Evolutionary conservation across 2,797 vertebrate genomes (phyloP), one percentile per base, ranked within the genome.

Genomic region (Notolepis coatsorum): DNA sequence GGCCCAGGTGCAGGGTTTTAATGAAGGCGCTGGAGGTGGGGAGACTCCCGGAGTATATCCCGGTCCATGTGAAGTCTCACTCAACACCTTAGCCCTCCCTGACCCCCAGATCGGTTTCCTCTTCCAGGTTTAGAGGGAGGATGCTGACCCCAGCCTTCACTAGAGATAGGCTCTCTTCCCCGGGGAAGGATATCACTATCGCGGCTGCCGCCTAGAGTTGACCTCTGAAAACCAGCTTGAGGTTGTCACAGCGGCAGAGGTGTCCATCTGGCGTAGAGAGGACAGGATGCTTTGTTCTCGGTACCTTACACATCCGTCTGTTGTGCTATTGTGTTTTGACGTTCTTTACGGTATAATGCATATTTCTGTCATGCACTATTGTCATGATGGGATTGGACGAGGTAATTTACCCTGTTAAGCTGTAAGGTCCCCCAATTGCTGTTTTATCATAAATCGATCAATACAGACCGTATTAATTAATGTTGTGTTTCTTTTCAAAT

Each of bases 81-180:
- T 94, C 92, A 90, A 83, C 92, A 84, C 82, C 2, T 7, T 65
- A 79, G 84, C 88, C 88, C 80, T 84, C 73, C 81, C 84, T 90
- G 89, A 92, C 90, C 88, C n/a, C 68, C 13, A 78, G 89, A 91
- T 91, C 90, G 91, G 87, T 86, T 89, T 89, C 88, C 88, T 88
- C 61, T 89, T 88, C 89, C 86, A 88, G 75, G 76, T 89, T 91
- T 89, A 33, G 79, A 81, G 76, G 80, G 84, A 86, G 87, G 89
- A 90, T 84, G 79, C 65, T 73, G 68, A 81, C 64, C 81, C 53
- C 48, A 30, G 21, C 42, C 12, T 24, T 42, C 20, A 61, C 55
- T 55, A 73, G 45, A 84, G 84, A 90, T 86, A 88, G 62, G 47
- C 54, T 25, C 17, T 59, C 69, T 59, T 82, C 91, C 76, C 86